Evolutionary conservation across 1,140 invertebrate genomes (phyloP).

Genomic region (Euglossa dilemma): DNA sequence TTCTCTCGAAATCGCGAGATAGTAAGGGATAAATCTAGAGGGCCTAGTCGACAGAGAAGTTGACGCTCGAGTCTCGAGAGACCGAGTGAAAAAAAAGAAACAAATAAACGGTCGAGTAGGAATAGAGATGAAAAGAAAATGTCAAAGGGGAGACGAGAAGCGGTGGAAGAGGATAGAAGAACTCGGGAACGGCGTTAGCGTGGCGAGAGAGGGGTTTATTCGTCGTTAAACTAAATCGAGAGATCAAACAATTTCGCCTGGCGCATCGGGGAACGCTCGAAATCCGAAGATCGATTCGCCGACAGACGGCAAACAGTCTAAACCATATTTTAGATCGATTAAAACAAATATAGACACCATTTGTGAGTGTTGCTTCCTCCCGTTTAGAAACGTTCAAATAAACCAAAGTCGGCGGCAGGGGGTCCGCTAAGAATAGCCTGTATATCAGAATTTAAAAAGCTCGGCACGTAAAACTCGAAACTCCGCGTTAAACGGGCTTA

Average conservation of each 20-base stretch:
- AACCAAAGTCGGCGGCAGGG: slow-evolving; percentile 24
- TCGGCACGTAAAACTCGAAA: not conserved
- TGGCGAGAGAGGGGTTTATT: not conserved
- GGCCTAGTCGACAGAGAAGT: not conserved
- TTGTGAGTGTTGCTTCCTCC: slow-evolving; percentile 28
- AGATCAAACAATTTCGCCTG: not conserved
- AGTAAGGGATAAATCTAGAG: no score
- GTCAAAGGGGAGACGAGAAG: not conserved
- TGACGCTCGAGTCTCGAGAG: not conserved
- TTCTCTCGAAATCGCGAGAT: no score
- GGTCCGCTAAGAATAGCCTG: slow-evolving; percentile 34
- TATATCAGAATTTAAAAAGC: slow-evolving; percentile 42
- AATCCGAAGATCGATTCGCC: not conserved
- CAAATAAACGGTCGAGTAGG: not conserved
- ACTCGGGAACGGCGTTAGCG: not conserved
- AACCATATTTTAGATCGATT: slow-evolving; percentile 34
- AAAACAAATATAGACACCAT: slow-evolving; percentile 43
- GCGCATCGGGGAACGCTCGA: not conserved
- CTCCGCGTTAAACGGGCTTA: not conserved
- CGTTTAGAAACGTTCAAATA: slow-evolving; percentile 48
- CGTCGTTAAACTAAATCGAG: not conserved
- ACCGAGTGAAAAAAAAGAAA: not conserved
- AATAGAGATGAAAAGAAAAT: not conserved
- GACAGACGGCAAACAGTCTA: slow-evolving; percentile 27
- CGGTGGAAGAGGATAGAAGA: no score